These are phyloP conservation scores for Entomobrya multifasciata DNA, from an alignment of 2,888 invertebrate species.

Conservation along the genomic window DNA sequence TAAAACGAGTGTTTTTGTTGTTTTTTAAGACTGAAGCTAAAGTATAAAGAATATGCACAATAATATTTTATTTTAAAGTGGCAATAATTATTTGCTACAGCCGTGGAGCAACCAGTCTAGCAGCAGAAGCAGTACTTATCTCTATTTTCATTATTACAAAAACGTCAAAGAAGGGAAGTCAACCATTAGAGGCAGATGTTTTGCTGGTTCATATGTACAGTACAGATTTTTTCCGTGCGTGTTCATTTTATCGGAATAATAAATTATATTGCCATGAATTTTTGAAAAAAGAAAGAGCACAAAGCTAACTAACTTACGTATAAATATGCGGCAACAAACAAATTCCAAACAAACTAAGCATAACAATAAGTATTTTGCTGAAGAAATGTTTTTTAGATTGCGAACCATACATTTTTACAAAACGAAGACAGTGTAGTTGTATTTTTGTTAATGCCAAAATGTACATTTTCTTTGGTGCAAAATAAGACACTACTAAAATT, in stretches of 20 bases:
- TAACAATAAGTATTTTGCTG: no score
- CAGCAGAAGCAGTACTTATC: not conserved
- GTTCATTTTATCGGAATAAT: slow-evolving; percentile 53
- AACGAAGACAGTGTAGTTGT: no score
- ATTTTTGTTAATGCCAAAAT: no score
- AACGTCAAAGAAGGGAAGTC: slow-evolving; percentile 55
- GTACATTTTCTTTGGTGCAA: no score
- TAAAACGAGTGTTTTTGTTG: not conserved
- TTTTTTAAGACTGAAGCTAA: slow-evolving; percentile 14
- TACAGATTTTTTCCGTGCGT: slow-evolving; percentile 38
- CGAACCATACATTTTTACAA: not conserved
- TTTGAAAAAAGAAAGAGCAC: slow-evolving; percentile 14
- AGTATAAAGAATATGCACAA: not conserved
- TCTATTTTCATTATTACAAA: not conserved
- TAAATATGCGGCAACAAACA: slow-evolving; percentile 19
- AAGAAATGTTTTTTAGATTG: not conserved
- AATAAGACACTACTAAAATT: no score
- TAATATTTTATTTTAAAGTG: slow-evolving; percentile 11
- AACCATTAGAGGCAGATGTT: slow-evolving; percentile 71
- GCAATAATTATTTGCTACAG: not conserved
- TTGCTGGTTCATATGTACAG: slow-evolving; percentile 15
- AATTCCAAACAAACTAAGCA: not conserved
- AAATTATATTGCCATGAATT: slow-evolving; percentile 43
- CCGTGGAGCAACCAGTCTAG: no score
- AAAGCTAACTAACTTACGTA: slow-evolving; percentile 22